Base-by-base conservation (phyloP, 2,113 vertebrate species). In the Odontophorus gujanensis region DNA sequence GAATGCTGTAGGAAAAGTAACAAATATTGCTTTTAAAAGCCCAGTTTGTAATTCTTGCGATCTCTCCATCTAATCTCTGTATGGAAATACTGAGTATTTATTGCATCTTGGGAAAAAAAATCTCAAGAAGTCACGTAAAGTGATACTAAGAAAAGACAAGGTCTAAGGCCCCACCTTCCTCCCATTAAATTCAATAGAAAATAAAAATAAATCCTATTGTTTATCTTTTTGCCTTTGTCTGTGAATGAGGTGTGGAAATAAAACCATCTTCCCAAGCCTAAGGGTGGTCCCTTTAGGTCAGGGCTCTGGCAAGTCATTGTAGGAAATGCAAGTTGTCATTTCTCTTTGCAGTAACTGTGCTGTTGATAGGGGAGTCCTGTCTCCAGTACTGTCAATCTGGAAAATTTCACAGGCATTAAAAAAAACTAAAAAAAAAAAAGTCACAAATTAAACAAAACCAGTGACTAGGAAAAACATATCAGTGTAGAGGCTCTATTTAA, bases 191-290 rank as follows among this genome's bases (percentile, higher is more conserved):
- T 92, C 42, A 94, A 86, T 15, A 89, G 69, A 77, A 95, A 93
- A 90, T 80, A 94, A 94, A 97, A 96, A 97, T 91, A 97, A 95
- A 95, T 83, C 42, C 76, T 93, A 67, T 94, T 95, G 90, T 96
- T 96, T 91, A 51, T 88, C 87, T 24, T n/a, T 65, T 92, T 84
- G 53, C 85, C 53, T 55, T n/a, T n/a, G n/a, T 36, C 48, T 87
- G 67, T 51, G 89, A 92, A 92, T 38, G 42, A 87, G 50, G 20
- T 85, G 45, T 87, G 85, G 87, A 90, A 93, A 94, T 47, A 61
- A 78, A 95, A 80, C 58, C 75, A 68, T 11, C 1, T 72, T 92
- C 81, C 85, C 43, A 75, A 58, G 53, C 38, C 71, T 73, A 81
- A 94, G 85, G 88, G 53, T 59, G 53, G 62, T 89, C 57, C 74